A percentile compares a stretch with the other conserved stretches of the same genome.
These are phyloP conservation scores for Pteruthius melanotis DNA, from an alignment of 2,113 vertebrate genomes.

Conservation along the genomic window DNA sequence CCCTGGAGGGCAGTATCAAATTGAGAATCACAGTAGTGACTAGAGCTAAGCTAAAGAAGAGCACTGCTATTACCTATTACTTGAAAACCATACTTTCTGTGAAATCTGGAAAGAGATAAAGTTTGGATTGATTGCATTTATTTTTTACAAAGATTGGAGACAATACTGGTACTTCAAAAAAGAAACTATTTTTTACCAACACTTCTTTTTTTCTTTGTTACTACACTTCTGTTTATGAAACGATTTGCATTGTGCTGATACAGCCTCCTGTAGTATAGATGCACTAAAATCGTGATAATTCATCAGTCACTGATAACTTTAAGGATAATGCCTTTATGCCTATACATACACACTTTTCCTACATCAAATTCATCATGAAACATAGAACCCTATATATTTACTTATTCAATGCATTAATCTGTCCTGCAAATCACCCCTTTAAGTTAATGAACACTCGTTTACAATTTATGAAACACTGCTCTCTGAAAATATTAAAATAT, in stretches of 20 bases:
- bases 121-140: neutral
- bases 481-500: neutral
- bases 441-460: neutral
- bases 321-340: neutral
- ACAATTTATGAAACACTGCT: neutral
- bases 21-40: neutral
- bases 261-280: neutral
- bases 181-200: neutral
- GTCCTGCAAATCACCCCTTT: neutral
- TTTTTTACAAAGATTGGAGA: neutral
- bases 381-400: neutral
- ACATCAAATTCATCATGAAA: neutral
- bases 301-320: neutral
- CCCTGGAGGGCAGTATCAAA: slow-evolving; percentile 2
- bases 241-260: neutral
- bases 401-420: neutral
- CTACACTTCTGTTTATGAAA: neutral
- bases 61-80: neutral
- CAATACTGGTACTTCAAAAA: neutral
- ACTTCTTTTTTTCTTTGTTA: neutral
- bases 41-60: neutral
- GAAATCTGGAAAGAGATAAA: neutral
- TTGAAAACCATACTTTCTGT: neutral
- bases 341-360: neutral
- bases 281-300: neutral